These are phyloP conservation scores for Crematogaster levior DNA, from an alignment of 2,888 invertebrate species.

Conservation along the genomic window DNA sequence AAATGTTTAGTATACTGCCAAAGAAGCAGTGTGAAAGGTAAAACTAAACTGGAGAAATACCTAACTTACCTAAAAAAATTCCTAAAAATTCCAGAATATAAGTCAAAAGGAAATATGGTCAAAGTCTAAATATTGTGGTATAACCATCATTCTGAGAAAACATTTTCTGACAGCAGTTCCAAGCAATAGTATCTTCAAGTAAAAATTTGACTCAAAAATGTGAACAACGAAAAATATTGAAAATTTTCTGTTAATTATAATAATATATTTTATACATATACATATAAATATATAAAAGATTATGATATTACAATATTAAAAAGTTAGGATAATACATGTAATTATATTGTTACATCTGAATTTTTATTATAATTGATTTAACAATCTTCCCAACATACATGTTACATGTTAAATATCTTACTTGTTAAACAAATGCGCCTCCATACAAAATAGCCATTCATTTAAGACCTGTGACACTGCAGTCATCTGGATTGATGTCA, in stretches of 20 bases:
- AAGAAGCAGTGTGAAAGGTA: not conserved
- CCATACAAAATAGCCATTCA: not conserved
- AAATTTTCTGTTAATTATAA: not conserved
- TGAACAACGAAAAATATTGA: not conserved
- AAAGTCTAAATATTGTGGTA: not conserved
- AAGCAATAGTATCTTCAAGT: not conserved
- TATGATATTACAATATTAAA: not conserved
- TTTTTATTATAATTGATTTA: not conserved
- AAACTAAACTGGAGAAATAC: not conserved
- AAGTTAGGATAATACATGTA: not conserved
- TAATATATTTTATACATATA: conserved; percentile 1
- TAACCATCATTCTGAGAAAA: not conserved
- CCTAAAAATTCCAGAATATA: no score
- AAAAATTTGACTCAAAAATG: not conserved
- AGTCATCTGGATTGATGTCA: no score
- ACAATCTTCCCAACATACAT: not conserved
- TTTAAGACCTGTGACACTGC: no score
- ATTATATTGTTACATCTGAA: not conserved
- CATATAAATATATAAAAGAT: no score
- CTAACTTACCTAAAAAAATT: not conserved
- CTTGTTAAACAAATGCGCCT: not conserved
- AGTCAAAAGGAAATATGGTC: not conserved
- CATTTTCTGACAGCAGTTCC: not conserved
- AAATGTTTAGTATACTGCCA: not conserved
- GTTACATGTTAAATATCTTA: not conserved